Percentiles rank a stretch among this genome's conserved stretches.
These are phyloP conservation scores for Nasonia giraulti DNA, from an alignment of 1,140 invertebrate genomes.

Conservation along the genomic window DNA sequence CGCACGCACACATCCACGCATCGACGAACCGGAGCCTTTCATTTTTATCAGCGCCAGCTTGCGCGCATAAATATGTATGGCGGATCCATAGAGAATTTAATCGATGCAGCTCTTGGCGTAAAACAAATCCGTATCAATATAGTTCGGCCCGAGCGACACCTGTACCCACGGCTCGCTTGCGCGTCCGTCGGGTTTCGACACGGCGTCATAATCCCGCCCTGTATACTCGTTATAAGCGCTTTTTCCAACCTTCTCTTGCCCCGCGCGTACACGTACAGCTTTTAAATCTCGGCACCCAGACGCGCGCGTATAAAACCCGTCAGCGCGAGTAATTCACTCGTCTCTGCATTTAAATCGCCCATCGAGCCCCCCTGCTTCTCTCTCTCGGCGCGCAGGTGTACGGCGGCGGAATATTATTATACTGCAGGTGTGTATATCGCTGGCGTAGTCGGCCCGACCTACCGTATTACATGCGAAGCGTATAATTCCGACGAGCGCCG, in stretches of 20 bases:
- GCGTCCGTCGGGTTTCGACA: not conserved
- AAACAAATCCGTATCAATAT: not conserved
- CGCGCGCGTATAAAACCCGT: not conserved
- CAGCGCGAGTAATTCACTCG: slow-evolving; percentile 27
- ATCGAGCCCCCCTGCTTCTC: not conserved
- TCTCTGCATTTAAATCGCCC: slow-evolving; percentile 33
- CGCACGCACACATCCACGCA: not conserved
- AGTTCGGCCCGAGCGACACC: not conserved
- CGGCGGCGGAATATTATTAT: not conserved
- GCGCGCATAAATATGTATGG: not conserved
- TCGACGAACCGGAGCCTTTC: not conserved
- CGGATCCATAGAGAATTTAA: not conserved
- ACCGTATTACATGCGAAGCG: slow-evolving; percentile 22
- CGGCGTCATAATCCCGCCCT: not conserved
- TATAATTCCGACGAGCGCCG: slow-evolving; percentile 32
- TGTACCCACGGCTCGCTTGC: not conserved
- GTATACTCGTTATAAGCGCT: not conserved
- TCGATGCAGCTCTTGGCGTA: not conserved
- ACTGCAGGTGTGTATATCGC: not conserved
- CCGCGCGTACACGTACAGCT: not conserved
- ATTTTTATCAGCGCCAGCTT: not conserved
- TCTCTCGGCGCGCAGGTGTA: not conserved
- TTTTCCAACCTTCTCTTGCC: not conserved
- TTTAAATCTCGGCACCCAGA: not conserved
- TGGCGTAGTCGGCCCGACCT: slow-evolving; percentile 2